Base-by-base conservation (phyloP, 2,113 vertebrate genomes). In the Eretmochelys imbricata region DNA sequence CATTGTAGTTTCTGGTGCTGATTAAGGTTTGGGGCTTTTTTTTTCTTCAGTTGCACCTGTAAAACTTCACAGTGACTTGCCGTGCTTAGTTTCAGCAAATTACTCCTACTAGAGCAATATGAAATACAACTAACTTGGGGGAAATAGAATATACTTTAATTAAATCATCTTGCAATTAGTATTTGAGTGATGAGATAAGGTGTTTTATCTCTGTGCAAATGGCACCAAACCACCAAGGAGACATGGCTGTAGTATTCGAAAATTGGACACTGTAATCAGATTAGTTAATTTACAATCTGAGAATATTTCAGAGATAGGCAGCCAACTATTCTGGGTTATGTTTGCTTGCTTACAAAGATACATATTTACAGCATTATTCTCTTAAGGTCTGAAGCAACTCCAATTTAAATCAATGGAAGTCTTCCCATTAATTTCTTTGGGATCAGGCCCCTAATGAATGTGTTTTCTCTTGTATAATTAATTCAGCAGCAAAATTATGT, bases 91-190 rank as follows among this genome's bases (percentile, higher is more conserved):
- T 97, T 93, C 96, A 97, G 97, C 97, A 98, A 98, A 98, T 98
- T 96, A 96, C 97, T 98, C 98, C 98, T 98, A 96, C 98, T 98
- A 98, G 98, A 98, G 97, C 97, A 95, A 97, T 98, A 98, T 98
- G 98, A 98, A 98, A 98, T 98, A 98, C 98, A 98, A 88, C 97
- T 98, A 98, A 98, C 98, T 98, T 96, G 97, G 95, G 98, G 97
- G 97, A 97, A 98, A 97, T 97, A 96, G 96, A 95, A 97, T 98
- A 91, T 98, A 38, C 97, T 97, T 98, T 98, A 98, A 98, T 98
- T 98, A 98, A 98, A 97, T 98, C 97, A 98, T 97, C 96, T 98
- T 13, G 85, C 98, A 98, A 98, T 98, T 98, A 98, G 97, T 97
- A 97, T 96, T 98, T 98, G 98, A 98, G 96, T 98, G 98, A 98